Conservation (phyloP, 2,113 vertebrate genomes). For the Rhombomys opimus region DNA sequence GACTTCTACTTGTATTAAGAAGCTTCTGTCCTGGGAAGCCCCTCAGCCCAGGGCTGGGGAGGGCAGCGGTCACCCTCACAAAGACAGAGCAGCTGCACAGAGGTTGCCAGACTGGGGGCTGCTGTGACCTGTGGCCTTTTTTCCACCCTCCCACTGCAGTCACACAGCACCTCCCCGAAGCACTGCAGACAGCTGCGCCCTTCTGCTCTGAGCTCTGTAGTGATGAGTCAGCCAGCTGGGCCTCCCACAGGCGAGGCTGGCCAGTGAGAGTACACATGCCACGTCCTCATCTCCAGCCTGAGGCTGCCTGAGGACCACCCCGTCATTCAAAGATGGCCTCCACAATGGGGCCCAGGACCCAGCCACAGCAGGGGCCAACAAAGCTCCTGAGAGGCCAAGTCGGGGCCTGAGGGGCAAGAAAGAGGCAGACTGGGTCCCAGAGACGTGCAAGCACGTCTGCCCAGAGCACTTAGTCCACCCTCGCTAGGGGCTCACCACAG, state of each 20-base stretch:
- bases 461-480: not conserved
- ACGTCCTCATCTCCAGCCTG: constrained; percentile 35
- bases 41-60: fast-evolving
- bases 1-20: not conserved
- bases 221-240: constrained; percentile 82
- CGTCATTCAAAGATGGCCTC: not conserved
- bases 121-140: constrained; percentile 22
- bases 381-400: not conserved
- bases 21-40: fast-evolving
- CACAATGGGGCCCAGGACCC: not conserved
- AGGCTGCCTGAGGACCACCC: not conserved
- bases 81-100: fast-evolving
- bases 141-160: fast-evolving
- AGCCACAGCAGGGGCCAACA: not conserved
- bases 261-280: not conserved
- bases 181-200: constrained; percentile 61
- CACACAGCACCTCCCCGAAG: not conserved
- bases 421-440: not conserved
- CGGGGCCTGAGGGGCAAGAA: not conserved
- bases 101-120: constrained; percentile 38
- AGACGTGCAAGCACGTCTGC: fast-evolving
- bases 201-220: constrained; percentile 53
- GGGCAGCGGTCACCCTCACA: not conserved
- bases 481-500: fast-evolving
- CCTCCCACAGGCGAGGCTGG: constrained; percentile 58